Percentiles rank a stretch among this genome's conserved stretches.
Conservation (phyloP, 2,113 vertebrate species). For the Phalacrocorax aristotelis region DNA sequence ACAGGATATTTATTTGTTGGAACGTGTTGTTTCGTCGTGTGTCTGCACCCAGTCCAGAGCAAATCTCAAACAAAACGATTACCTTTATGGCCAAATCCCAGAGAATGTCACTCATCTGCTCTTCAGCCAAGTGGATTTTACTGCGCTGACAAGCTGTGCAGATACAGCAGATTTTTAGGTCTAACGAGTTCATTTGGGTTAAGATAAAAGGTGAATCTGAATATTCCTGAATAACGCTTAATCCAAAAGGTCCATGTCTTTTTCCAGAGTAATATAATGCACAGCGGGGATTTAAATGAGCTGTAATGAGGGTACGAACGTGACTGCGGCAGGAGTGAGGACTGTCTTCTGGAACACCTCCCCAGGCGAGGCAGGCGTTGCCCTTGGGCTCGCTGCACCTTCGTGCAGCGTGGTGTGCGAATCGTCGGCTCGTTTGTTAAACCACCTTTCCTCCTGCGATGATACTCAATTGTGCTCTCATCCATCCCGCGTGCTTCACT, state of each 20-base stretch:
- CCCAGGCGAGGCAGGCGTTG: not conserved
- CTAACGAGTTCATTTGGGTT: not conserved
- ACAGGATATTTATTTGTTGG: not conserved
- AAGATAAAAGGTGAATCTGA: not conserved
- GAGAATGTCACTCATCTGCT: not conserved
- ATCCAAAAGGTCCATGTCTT: not conserved
- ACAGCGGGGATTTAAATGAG: not conserved
- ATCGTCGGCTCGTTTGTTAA: not conserved
- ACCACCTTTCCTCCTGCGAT: not conserved
- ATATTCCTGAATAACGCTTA: not conserved
- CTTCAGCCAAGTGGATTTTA: not conserved
- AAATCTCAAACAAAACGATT: not conserved
- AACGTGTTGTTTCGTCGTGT: not conserved
- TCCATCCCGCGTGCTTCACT: rapidly evolving
- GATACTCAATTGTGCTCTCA: not conserved
- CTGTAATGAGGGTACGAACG: not conserved
- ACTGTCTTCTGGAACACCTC: not conserved
- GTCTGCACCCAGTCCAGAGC: rapidly evolving
- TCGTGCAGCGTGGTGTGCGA: not conserved
- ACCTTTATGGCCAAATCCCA: not conserved
- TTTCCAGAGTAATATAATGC: too few relatives aligned
- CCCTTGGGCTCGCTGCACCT: not conserved
- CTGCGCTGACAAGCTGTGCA: not conserved
- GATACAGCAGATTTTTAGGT: not conserved
- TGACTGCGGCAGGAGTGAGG: not conserved